Evolutionary conservation across 2,888 invertebrate species (phyloP), one percentile per base, ranked within the genome.

Genomic region (Drosophila kanekoi): DNA sequence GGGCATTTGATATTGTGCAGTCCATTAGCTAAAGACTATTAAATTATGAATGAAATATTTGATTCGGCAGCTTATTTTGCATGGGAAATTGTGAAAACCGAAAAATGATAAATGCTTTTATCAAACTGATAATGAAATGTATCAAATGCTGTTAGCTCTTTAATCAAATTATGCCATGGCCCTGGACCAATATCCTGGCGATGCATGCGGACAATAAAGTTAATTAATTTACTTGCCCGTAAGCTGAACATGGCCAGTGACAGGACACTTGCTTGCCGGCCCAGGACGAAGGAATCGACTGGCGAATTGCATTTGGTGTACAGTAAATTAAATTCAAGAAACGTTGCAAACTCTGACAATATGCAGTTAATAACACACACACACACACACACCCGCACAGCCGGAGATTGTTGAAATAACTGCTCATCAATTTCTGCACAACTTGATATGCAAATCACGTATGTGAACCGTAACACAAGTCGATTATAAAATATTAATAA

Each of bases 401-500:
- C 35, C 47, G 45, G 63, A 62, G 45, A 66, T 71, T 56, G 72
- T 47, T 58, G 35, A 62, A 67, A 62, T 73, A 48, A 44, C 37
- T 58, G 53, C 52, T 44, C 66, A 60, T 64, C 67, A 72, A 67
- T 76, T 67, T 53, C 57, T 61, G 62, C 66, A 43, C 41, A 63
- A 48, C 62, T 70, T 69, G 74, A 86, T 78, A 88, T 84, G 84
- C 83, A 88, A 88, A 85, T 85, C 87, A 80, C 78, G 60, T 23
- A 44, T 53, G 41, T 18, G 20, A 45, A 45, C 38, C 58, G 38
- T 52, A 47, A 47, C 52, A 48, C 51, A 81, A 72, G 69, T 72
- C 83, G 86, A 87, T 83, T 87, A 83, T 88, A 87, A 84, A 87
- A 77, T 85, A 88, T 85, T 83, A 81, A 85, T 83, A 73, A 77